Base-by-base conservation (phyloP, 2,113 vertebrate genomes). In the Microtus montanus region DNA sequence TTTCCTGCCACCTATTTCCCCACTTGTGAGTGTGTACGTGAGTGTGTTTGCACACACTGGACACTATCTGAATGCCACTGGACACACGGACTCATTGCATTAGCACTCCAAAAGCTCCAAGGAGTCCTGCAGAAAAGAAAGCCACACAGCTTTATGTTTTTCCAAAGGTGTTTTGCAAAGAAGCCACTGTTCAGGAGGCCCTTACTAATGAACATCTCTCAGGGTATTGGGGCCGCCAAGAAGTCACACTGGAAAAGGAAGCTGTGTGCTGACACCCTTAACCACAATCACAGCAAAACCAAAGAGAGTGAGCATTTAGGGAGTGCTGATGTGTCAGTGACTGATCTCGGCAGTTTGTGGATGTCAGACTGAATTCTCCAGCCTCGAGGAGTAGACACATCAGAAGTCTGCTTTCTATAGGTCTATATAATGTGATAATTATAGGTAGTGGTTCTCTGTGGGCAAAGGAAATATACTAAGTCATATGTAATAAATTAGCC, bases 401-500 rank as follows among this genome's bases (percentile, higher is more conserved):
- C 93, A 35, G 14, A 66, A 96, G 61, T 49, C 84, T 22, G 17
- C 22, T 83, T 44, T 86, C 87, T 68, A 90, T 13, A 68, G 52
- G 93, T 88, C 52, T 38, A 74, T 64, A 85, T 30, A 49, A 80
- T 73, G 77, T 71, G 86, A 52, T 61, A 92, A 52, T 90, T 52
- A 73, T 54, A 58, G 58, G 4, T 19, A 87, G 83, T 91, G 38
- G 9, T 80, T 92, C 26, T 94, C 71, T 91, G 44, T 61, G 91
- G 93, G 33, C 95, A 92, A 93, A 78, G 26, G 61, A 89, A 94
- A 91, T 66, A 14, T 44, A 75, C 38, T 93, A 54, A 95, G 77
- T 13, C 75, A 74, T 83, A 74, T 20, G 15, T 24, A 91, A 91
- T 38, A 86, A 74, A 79, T 2, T 74, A 82, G 12, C 63, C 84